Evolutionary conservation across 2,797 vertebrate genomes (phyloP).

Genomic region (Sebastiscus tertius): DNA sequence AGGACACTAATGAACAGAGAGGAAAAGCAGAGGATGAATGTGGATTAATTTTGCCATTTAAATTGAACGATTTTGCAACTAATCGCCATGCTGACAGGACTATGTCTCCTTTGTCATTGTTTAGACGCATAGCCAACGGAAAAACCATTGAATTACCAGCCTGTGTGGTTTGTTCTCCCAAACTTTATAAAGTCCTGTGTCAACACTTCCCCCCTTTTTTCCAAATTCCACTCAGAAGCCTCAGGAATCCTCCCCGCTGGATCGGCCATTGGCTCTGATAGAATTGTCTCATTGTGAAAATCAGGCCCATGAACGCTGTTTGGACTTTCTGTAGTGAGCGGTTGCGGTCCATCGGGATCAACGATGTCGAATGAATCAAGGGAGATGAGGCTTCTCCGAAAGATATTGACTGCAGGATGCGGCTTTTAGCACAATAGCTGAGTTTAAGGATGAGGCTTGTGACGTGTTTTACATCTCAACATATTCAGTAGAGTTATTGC

Average conservation of each 20-base stretch:
- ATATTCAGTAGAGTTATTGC: not conserved
- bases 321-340: constrained; percentile 8
- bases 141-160: constrained; percentile 44
- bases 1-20: not conserved
- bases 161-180: constrained; percentile 55
- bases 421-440: not conserved
- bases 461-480: not conserved
- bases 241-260: constrained; percentile 58
- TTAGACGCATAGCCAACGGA: constrained; percentile 39
- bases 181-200: constrained; percentile 61
- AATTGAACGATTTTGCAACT: constrained; percentile 17
- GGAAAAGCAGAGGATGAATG: constrained; percentile 7
- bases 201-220: constrained; percentile 54
- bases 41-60: constrained; percentile 18
- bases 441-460: too few relatives aligned
- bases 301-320: constrained; percentile 7
- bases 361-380: not conserved
- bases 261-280: constrained; percentile 32
- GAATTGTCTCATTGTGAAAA: constrained; percentile 39
- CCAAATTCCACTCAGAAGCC: constrained; percentile 60
- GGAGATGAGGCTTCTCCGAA: not conserved
- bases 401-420: not conserved
- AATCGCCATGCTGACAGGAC: constrained; percentile 34
- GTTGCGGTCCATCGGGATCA: constrained; percentile 24
- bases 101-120: constrained; percentile 45